Evolutionary conservation across 2,113 vertebrate species (phyloP).

Genomic region (Perca fluviatilis): DNA sequence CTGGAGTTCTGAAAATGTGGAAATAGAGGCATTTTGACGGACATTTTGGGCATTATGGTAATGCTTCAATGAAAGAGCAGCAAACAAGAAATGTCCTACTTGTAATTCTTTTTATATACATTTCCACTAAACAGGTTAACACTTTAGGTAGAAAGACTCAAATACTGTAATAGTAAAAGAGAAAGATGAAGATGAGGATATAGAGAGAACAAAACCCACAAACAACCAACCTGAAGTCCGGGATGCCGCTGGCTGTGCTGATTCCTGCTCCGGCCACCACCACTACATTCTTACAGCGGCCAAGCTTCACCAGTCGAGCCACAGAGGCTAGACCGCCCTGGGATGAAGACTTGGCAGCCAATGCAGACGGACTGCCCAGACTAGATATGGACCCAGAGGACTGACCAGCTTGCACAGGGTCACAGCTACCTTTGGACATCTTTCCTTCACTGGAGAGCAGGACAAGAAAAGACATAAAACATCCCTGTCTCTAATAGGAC

Average conservation of each 20-base stretch:
- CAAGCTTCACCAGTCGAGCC: constrained; percentile 83
- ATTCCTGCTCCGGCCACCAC: constrained; percentile 87
- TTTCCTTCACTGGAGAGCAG: constrained; percentile 65
- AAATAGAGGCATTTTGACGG: not conserved
- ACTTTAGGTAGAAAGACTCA: not conserved
- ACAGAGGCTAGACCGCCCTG: constrained; percentile 77
- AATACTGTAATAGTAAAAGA: not conserved
- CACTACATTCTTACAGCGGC: constrained; percentile 82
- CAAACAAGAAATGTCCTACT: not conserved
- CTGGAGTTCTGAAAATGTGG: constrained; percentile 78
- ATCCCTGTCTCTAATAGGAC: no score
- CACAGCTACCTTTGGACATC: constrained; percentile 13
- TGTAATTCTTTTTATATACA: not conserved
- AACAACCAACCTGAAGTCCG: constrained; percentile 84
- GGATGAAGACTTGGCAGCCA: constrained; percentile 15
- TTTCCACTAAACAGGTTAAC: not conserved
- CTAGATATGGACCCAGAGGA: constrained; percentile 24
- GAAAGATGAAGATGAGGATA: not conserved
- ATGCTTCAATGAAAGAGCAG: not conserved
- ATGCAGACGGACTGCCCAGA: not conserved
- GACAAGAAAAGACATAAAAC: not conserved
- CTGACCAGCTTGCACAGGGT: not conserved
- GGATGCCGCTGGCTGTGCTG: constrained; percentile 88
- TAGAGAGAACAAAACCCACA: not conserved
- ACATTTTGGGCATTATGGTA: not conserved